These are phyloP conservation scores for Odontophorus gujanensis DNA, from an alignment of 2,113 vertebrate genomes.

Conservation along the genomic window DNA sequence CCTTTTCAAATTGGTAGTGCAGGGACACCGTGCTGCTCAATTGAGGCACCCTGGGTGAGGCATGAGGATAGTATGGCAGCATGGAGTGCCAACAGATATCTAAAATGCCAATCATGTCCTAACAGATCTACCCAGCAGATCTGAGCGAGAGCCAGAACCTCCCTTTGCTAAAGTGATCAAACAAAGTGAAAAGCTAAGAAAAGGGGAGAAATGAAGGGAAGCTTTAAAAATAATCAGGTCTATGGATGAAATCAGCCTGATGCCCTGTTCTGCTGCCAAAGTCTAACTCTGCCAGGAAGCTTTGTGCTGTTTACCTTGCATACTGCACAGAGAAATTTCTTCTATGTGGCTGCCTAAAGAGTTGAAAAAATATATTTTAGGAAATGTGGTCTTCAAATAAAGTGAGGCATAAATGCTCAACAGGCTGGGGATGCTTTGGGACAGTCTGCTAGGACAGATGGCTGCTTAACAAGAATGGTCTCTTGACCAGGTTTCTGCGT, in stretches of 20 bases:
- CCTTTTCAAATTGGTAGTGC: background rate
- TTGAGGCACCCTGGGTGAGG: background rate
- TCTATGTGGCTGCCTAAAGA: background rate
- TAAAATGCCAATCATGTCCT: background rate
- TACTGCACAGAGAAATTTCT: background rate
- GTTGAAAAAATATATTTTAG: background rate
- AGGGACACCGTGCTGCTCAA: background rate
- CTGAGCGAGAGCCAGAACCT: background rate
- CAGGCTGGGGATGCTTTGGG: slow-evolving; percentile 34
- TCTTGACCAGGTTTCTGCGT: slow-evolving; percentile 58
- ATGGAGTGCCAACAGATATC: background rate
- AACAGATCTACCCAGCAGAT: background rate
- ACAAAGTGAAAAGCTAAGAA: background rate
- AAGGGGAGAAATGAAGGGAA: background rate
- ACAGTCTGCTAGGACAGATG: slow-evolving; percentile 66
- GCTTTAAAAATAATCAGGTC: background rate
- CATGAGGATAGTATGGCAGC: rapidly evolving
- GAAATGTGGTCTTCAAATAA: slow-evolving; percentile 2
- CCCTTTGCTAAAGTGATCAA: background rate
- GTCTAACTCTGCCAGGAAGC: background rate
- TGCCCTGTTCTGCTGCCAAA: slow-evolving; percentile 2
- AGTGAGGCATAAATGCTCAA: background rate
- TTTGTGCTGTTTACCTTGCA: background rate
- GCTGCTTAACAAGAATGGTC: slow-evolving; percentile 59
- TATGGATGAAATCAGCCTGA: background rate